Evolutionary conservation across 1,140 invertebrate species (phyloP).

Genomic region (Drosophila guanche): DNA sequence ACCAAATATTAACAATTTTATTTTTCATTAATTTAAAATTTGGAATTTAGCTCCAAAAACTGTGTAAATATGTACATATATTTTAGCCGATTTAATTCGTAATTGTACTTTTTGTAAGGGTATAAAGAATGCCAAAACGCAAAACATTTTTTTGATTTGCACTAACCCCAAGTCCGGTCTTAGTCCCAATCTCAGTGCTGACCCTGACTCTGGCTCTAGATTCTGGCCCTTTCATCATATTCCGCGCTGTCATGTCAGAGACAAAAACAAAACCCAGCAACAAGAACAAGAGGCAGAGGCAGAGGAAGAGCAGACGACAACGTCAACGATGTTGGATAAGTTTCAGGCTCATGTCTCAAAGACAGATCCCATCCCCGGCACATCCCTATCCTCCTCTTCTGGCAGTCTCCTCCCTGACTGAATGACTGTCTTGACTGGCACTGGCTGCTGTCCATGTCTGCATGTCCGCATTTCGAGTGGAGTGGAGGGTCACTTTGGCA

Average conservation of each 20-base stretch:
- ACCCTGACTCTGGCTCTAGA: constrained; percentile 25
- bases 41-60: no score
- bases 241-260: constrained; percentile 78
- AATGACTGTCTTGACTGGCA: constrained; percentile 42
- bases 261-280: constrained; percentile 46
- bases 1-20: no score
- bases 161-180: constrained; percentile 19
- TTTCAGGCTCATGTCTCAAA: constrained; percentile 68
- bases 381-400: constrained; percentile 33
- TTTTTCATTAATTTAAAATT: no score
- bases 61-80: no score
- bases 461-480: constrained; percentile 15
- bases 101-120: not conserved
- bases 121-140: constrained; percentile 38
- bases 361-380: constrained; percentile 27
- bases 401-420: constrained; percentile 35
- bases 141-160: constrained; percentile 36
- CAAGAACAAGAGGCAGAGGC: constrained; percentile 11
- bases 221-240: constrained; percentile 73
- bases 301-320: constrained; percentile 60
- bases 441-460: constrained; percentile 23
- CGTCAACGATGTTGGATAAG: constrained; percentile 76
- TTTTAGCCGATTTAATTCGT: no score
- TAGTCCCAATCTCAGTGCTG: constrained; percentile 21
- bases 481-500: constrained; percentile 31